These are phyloP conservation scores for Spodoptera litura DNA, from an alignment of 1,140 invertebrate genomes.

Conservation along the genomic window DNA sequence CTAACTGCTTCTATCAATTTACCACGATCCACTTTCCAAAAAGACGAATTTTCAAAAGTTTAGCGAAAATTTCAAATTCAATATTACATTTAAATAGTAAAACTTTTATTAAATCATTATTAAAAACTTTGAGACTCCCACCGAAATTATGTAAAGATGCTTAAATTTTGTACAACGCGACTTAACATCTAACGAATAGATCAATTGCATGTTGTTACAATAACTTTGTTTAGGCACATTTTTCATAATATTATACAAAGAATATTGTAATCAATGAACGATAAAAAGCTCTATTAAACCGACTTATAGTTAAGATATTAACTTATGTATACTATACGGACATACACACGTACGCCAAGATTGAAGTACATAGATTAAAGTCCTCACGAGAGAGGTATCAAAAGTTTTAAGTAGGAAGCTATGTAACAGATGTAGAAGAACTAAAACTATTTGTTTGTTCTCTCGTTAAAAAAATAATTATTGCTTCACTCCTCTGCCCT, in stretches of 20 bases:
- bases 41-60: constrained; percentile 6
- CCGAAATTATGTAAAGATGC: constrained; percentile 26
- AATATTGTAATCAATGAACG: constrained; percentile 30
- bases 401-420: constrained; percentile 27
- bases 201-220: constrained; percentile 32
- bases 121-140: constrained; percentile 8
- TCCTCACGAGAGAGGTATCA: constrained; percentile 24
- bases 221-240: constrained; percentile 51
- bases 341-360: background rate
- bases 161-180: constrained; percentile 35
- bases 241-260: constrained; percentile 38
- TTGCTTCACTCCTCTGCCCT: background rate
- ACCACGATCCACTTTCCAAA: constrained; percentile 25
- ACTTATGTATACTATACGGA: constrained; percentile 15
- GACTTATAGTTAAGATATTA: constrained; percentile 27
- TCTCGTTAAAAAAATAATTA: constrained; percentile 25
- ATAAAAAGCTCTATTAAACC: constrained; percentile 35
- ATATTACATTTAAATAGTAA: constrained; percentile 15
- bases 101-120: constrained; percentile 16
- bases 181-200: constrained; percentile 43
- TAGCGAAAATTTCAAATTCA: constrained; percentile 23
- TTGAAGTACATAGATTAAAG: constrained; percentile 17
- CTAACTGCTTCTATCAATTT: constrained; percentile 14
- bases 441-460: constrained; percentile 4
- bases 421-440: constrained; percentile 28